Evolutionary conservation across 2,113 vertebrate genomes (phyloP).

Genomic region (Diadophis punctatus): DNA sequence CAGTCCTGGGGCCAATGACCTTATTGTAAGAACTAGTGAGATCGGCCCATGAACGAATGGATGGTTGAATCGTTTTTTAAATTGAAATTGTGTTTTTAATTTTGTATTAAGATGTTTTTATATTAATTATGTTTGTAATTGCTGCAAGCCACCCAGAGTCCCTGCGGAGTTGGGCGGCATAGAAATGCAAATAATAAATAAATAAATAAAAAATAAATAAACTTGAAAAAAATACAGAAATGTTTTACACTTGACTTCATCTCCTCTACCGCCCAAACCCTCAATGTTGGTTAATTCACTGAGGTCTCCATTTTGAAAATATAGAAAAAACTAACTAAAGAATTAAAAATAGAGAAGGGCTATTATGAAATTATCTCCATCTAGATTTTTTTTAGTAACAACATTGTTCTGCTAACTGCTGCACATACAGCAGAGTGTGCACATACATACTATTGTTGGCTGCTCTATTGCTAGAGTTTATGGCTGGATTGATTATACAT

Average conservation of each 20-base stretch:
- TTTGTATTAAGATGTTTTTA: no score
- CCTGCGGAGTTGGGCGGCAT: no score
- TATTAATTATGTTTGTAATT: no score
- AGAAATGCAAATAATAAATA: no score
- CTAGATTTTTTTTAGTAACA: background rate
- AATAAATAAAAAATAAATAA: no score
- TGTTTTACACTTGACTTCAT: background rate
- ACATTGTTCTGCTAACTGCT: background rate
- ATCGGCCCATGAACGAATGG: no score
- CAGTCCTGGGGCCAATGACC: no score
- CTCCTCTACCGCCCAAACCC: background rate
- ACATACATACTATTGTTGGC: background rate
- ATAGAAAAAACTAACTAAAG: background rate
- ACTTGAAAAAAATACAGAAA: background rate
- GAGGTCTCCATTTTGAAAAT: background rate
- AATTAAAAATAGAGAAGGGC: background rate
- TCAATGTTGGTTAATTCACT: background rate
- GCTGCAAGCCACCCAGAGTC: no score
- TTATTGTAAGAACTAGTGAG: no score
- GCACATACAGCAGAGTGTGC: background rate
- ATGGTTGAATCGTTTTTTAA: no score
- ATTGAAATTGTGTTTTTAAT: no score
- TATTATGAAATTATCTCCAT: background rate
- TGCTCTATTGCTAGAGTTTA: background rate
- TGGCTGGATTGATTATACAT: background rate